Evolutionary conservation across 2,888 invertebrate species (phyloP), one percentile per base, ranked within the genome.

Genomic region (Acanthoscelides obtectus): DNA sequence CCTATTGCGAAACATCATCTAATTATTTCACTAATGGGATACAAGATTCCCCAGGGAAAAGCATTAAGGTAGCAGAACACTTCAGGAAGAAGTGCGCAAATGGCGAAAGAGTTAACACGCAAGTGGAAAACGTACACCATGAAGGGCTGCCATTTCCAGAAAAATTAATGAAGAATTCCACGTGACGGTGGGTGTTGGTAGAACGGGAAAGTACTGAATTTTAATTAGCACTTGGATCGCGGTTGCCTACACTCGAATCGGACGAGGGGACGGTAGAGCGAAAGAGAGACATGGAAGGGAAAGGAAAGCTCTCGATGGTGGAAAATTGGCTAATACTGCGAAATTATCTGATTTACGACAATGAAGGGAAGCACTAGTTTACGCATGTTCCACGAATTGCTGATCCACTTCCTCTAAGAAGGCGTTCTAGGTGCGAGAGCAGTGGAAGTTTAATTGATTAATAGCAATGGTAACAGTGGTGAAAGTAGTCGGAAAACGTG

Each of bases 341-440:
- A 67, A 72, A 72, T 72, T 72, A 64, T 72, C 65, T 70, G 66
- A 72, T 72, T 72, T 72, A 69, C 22, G 69, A 72, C 64, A 64
- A 66, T 21, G 66, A 69, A 27, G 69, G 67, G 45, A 45, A 45
- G 19, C 64, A 20, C 45, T 69, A 69, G 63, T 66, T 68, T 68
- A 71, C 68, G 67, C 70, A 45, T 70, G 70, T 64, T 70, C 68
- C 70, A 22, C 22, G 64, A 70, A 22, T 20, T 70, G 22, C 63
- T 45, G 67, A 12, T 70, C 67, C 66, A 19, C 20, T 67, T 66
- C 45, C 70, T 67, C 21, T 21, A 66, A 22, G 20, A 45, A 2
- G 64, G 68, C 45, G 64, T 71, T 71, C 22, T 27, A 69, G 69
- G 64, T 22, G 8, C 22, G 66, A 25, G 65, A 70, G 1, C 45